Percentiles rank a stretch among this genome's conserved stretches.
Evolutionary conservation across 2,888 invertebrate genomes (phyloP).

Genomic region (Drosophila ezoana): DNA sequence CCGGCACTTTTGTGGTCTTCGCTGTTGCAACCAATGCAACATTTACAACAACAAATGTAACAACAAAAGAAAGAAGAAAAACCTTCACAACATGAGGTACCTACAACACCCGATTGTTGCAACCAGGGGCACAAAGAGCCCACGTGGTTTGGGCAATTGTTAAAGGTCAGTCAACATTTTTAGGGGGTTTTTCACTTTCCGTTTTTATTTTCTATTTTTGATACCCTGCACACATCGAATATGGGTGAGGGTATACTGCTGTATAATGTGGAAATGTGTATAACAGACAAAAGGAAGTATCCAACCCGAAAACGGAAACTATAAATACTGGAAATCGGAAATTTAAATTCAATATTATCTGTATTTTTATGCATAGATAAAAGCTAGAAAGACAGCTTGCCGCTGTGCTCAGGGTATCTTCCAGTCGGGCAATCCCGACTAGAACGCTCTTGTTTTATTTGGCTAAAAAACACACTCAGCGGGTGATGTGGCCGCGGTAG

Average conservation of each 20-base stretch:
- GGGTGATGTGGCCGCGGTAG: conserved; percentile 52
- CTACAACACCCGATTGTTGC: conserved; percentile 24
- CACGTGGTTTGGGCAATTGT: conserved; percentile 68
- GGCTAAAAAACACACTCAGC: conserved; percentile 39
- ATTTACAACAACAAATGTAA: conserved; percentile 43
- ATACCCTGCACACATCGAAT: too few species aligned
- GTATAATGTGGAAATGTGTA: too few species aligned
- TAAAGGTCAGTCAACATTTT: conserved; percentile 68
- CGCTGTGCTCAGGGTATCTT: too few species aligned
- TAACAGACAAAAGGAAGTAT: too few species aligned
- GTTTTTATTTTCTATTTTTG: conserved; percentile 25
- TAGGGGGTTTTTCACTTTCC: conserved; percentile 67
- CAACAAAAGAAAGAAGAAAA: conserved; percentile 23
- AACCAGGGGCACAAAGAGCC: conserved; percentile 46
- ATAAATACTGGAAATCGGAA: too few species aligned
- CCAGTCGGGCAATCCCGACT: too few species aligned
- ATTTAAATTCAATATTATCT: too few species aligned
- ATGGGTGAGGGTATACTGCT: too few species aligned
- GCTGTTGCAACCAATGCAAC: conserved; percentile 56
- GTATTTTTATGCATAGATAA: too few species aligned
- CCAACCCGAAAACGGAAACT: too few species aligned
- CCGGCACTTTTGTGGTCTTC: conserved; percentile 67
- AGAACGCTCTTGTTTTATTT: neutral
- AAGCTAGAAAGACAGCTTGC: too few species aligned
- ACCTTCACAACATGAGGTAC: conserved; percentile 37